Evolutionary conservation across 2,113 vertebrate species (phyloP), one percentile per base, ranked within the genome.

Genomic region (Hemichromis elongatus): DNA sequence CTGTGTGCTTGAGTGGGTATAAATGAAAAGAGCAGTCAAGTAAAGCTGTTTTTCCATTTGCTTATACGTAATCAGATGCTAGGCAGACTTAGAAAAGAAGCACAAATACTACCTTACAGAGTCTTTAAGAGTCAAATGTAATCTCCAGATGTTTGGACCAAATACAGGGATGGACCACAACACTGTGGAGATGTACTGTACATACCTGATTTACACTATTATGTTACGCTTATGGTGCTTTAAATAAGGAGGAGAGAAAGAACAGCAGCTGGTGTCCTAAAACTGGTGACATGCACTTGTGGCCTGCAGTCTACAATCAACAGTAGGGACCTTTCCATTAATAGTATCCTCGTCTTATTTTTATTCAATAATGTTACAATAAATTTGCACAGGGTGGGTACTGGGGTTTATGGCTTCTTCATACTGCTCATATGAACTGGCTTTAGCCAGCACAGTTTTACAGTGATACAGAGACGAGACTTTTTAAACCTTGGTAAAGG

Each of bases 71-170:
- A 45, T 56, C 35, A 68, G 18, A 73, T 80, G 63, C 77, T 85
- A n/a, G 84, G 63, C 61, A 70, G 24, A 50, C 9, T 61, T 19
- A 57, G 70, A 42, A 55, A 57, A 30, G 14, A 54, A 30, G n/a
- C 61, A 54, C 40, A 78, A 78, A 50, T 50, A 35, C 14, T 45
- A 47, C 24, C 33, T 45, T 68, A 47, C 30, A 77, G 7, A 55
- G 79, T 70, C 52, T 63, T 79, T 24, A 77, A 59, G 79, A 57
- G 66, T 79, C 50, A 11, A 75, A 59, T 21, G 14, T 77, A 19
- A 61, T 63, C 59, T 78, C 45, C 70, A 61, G 42, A 86, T 86
- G 63, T 90, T 92, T 90, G 92, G 93, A 94, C 94, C 93, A 93
- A 94, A 88, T 80, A 53, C 59, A 81, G 9, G 45, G 70, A 87